A percentile compares a stretch with the other conserved stretches of the same genome.
These are phyloP conservation scores for Polia nebulosa DNA, from an alignment of 2,888 invertebrate genomes.

Conservation along the genomic window DNA sequence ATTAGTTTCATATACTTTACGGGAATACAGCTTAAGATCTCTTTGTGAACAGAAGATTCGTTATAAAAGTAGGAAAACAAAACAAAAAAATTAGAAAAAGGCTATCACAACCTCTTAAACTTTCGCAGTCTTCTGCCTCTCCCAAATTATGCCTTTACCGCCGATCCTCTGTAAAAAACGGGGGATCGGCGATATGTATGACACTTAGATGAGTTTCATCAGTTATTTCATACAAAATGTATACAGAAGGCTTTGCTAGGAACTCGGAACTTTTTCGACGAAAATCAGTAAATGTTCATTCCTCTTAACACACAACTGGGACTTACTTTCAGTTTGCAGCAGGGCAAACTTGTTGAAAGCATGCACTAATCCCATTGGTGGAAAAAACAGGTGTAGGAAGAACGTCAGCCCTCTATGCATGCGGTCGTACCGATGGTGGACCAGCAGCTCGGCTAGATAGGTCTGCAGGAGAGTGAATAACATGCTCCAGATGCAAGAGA, in stretches of 20 bases:
- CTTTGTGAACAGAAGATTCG: background rate
- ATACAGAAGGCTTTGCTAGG: too few relatives aligned
- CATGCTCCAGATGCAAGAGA: conserved; percentile 81
- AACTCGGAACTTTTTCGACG: background rate
- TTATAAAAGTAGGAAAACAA: background rate
- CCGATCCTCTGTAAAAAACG: too few relatives aligned
- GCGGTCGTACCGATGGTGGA: conserved; percentile 79
- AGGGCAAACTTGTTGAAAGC: conserved; percentile 83
- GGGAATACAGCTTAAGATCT: background rate
- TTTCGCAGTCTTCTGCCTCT: background rate
- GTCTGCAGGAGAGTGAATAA: conserved; percentile 82
- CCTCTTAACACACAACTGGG: background rate
- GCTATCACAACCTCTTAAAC: background rate
- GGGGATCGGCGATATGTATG: too few relatives aligned
- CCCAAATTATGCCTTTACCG: background rate
- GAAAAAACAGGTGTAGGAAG: conserved; percentile 77
- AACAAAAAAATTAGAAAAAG: too few relatives aligned
- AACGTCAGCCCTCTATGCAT: conserved; percentile 72
- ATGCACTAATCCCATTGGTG: conserved; percentile 83
- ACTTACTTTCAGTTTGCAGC: conserved; percentile 81
- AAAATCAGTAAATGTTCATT: background rate
- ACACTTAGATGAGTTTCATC: background rate
- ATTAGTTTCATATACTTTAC: too few relatives aligned
- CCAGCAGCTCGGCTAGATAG: conserved; percentile 81
- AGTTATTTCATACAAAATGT: background rate